Evolutionary conservation across 2,113 vertebrate species (phyloP).

Genomic region (Hemiprocne comata): DNA sequence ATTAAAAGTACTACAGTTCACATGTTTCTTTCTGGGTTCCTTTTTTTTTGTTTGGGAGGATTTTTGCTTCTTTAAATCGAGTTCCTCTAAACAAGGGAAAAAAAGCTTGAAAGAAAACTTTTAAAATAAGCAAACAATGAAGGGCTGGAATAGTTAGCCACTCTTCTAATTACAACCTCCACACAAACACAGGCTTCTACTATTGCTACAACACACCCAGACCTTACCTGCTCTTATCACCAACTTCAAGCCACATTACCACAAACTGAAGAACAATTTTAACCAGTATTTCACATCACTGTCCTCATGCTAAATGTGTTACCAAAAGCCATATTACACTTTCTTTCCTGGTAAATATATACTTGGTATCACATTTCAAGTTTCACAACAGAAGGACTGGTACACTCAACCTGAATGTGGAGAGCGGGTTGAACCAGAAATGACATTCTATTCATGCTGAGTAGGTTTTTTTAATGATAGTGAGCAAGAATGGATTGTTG

Average conservation of each 20-base stretch:
- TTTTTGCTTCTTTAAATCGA: neutral
- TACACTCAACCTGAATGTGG: neutral
- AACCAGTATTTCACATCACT: neutral
- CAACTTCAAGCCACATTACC: neutral
- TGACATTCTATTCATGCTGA: neutral
- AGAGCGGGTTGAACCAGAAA: constrained; percentile 23
- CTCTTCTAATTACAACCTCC: neutral
- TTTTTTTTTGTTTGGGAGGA: neutral
- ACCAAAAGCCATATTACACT: neutral
- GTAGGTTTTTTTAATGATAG: neutral
- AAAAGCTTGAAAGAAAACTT: neutral
- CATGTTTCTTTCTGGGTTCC: neutral
- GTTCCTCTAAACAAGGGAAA: neutral
- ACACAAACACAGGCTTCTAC: neutral
- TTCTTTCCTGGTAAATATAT: neutral
- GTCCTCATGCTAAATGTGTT: accelerated
- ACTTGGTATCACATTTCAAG: neutral
- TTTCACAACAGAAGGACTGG: neutral
- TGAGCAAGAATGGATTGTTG: neutral
- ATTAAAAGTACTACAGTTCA: neutral
- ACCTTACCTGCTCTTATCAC: neutral
- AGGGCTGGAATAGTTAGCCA: neutral
- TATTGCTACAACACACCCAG: neutral
- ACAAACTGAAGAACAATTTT: neutral
- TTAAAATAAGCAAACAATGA: neutral